Conservation (phyloP, 2,113 vertebrate genomes). For the Lophura nycthemera region DNA sequence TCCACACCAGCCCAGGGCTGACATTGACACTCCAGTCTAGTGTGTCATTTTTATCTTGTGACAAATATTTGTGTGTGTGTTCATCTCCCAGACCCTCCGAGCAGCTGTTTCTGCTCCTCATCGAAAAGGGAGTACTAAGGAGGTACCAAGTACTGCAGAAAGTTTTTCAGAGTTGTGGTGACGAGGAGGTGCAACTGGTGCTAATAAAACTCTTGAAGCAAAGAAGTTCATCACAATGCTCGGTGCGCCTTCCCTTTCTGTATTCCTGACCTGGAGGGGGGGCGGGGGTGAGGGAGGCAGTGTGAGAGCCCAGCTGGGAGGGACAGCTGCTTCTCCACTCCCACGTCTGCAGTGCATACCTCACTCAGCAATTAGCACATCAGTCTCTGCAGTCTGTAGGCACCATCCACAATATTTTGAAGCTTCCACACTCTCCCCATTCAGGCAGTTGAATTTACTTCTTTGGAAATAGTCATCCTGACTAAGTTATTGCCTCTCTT, state of each 20-base stretch:
- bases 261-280: background rate
- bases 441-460: background rate
- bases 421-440: background rate
- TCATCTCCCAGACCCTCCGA: background rate
- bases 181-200: background rate
- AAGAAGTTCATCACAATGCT: background rate
- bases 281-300: background rate
- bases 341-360: background rate
- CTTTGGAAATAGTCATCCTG: background rate
- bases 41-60: background rate
- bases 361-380: background rate
- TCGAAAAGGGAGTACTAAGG: background rate
- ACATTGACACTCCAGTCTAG: background rate
- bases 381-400: background rate
- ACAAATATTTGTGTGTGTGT: background rate
- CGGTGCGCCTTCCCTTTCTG: background rate
- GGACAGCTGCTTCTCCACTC: background rate
- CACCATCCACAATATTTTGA: background rate
- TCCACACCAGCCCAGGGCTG: background rate
- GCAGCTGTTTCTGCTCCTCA: background rate
- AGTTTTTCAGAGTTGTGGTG: background rate
- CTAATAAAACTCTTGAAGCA: background rate
- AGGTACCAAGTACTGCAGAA: fast-evolving
- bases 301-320: fast-evolving
- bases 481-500: background rate